These are phyloP conservation scores for Petrocephalus zakoni DNA, from an alignment of 2,113 vertebrate genomes.

Conservation along the genomic window DNA sequence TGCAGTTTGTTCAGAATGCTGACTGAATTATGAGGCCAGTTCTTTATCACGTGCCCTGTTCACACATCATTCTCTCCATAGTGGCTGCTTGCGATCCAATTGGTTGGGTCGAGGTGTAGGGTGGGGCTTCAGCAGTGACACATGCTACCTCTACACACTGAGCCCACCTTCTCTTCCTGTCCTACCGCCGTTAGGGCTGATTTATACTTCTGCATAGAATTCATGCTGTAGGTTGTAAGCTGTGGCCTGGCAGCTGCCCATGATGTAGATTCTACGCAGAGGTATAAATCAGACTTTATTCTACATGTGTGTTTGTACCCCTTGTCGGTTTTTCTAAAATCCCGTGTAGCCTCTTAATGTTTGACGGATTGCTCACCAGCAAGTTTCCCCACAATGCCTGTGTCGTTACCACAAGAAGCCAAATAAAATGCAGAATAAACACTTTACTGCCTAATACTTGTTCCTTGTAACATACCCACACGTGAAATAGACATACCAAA, in stretches of 20 bases:
- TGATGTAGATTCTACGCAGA: neutral
- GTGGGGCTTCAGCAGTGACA: neutral
- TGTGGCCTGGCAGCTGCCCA: neutral
- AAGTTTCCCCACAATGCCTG: neutral
- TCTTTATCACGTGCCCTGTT: neutral
- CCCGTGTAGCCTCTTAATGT: neutral
- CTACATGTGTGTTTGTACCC: neutral
- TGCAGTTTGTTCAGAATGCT: neutral
- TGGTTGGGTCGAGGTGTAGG: neutral
- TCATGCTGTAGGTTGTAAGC: neutral
- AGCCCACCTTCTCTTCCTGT: neutral
- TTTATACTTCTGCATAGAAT: neutral
- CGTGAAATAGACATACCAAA: neutral
- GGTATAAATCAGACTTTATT: neutral
- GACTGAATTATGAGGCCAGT: neutral
- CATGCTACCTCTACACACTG: neutral
- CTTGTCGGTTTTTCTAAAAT: neutral
- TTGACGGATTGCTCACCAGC: neutral
- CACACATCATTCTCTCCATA: neutral
- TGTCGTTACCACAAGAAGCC: slow-evolving; percentile 21
- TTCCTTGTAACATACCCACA: neutral
- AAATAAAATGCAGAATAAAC: slow-evolving; percentile 16
- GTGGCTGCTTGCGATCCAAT: neutral
- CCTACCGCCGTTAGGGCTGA: neutral
- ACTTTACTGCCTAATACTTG: neutral